Percentiles rank a stretch among this genome's conserved stretches.
phyloP scores from a whole-genome alignment of 1,140 invertebrate genomes.

The Papilio xuthus region DNA sequence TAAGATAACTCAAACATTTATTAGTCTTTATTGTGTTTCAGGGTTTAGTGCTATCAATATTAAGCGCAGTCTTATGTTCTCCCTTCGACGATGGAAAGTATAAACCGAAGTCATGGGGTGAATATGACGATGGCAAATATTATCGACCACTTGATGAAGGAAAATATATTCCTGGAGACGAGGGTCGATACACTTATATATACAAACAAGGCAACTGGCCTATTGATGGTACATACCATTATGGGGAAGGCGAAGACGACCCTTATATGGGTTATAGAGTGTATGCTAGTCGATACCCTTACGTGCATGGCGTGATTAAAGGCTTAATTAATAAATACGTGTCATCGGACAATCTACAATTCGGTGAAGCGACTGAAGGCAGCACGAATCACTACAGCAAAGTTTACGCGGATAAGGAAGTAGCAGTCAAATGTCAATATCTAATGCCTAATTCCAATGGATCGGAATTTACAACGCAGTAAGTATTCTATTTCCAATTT shows the following conservation, averaged over 20 bases:
- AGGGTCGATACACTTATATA: conserved; percentile 79
- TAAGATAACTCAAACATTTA: background rate
- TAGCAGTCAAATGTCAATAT: conserved; percentile 65
- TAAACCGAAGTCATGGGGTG: conserved; percentile 56
- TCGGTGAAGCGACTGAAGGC: conserved; percentile 63
- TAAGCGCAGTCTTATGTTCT: conserved; percentile 53
- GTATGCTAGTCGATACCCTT: conserved; percentile 68
- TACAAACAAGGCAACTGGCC: conserved; percentile 65
- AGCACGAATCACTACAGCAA: conserved; percentile 56
- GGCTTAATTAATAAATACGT: conserved; percentile 62
- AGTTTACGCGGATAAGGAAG: conserved; percentile 54
- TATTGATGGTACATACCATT: conserved; percentile 78
- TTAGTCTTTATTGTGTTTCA: conserved; percentile 46
- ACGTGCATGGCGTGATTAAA: conserved; percentile 64
- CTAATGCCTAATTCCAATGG: conserved; percentile 49
- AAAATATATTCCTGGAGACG: conserved; percentile 80
- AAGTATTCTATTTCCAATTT: conserved; percentile 47
- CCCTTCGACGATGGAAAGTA: conserved; percentile 73
- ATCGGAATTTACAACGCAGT: conserved; percentile 63
- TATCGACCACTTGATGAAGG: conserved; percentile 71
- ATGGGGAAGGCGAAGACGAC: conserved; percentile 62
- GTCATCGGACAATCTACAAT: conserved; percentile 59
- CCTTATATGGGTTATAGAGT: conserved; percentile 61
- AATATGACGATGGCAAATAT: conserved; percentile 69
- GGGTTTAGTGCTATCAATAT: conserved; percentile 55